Percentiles rank a stretch among this genome's conserved stretches.
phyloP scores from a whole-genome alignment of 2,113 vertebrate species.

The Hystrix cristata region DNA sequence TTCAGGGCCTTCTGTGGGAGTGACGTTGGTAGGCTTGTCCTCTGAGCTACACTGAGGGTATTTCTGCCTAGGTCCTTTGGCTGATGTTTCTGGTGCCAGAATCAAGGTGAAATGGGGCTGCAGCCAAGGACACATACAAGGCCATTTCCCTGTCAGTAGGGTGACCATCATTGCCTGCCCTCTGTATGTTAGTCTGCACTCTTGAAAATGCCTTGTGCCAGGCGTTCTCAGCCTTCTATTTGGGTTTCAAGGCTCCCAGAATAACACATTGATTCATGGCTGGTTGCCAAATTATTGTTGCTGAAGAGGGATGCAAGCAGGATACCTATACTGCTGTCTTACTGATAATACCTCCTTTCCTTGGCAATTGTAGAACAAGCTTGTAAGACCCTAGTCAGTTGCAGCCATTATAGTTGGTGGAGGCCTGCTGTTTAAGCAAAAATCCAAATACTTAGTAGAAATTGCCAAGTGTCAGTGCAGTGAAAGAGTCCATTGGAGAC shows the following conservation, averaged over 20 bases:
- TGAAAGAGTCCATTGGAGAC: background rate
- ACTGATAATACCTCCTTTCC: background rate
- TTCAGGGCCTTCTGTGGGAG: background rate
- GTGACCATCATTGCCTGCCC: background rate
- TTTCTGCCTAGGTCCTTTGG: background rate
- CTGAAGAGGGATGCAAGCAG: too few species aligned
- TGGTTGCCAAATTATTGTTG: background rate
- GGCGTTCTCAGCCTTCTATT: rapidly evolving
- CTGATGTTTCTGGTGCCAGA: background rate
- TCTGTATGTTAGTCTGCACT: background rate
- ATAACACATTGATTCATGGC: background rate
- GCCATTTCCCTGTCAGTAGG: background rate
- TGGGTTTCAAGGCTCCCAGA: background rate
- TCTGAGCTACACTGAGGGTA: background rate
- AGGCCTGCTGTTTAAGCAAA: background rate
- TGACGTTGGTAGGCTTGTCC: background rate
- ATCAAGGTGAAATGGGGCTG: background rate
- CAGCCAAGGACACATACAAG: background rate
- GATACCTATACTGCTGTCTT: background rate
- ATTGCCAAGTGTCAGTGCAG: background rate
- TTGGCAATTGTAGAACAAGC: background rate
- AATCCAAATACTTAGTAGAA: background rate
- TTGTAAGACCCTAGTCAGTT: background rate
- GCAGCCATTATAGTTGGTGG: background rate
- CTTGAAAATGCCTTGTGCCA: background rate